Conservation (phyloP, 2,888 invertebrate species). For the Machimus atricapillus region DNA sequence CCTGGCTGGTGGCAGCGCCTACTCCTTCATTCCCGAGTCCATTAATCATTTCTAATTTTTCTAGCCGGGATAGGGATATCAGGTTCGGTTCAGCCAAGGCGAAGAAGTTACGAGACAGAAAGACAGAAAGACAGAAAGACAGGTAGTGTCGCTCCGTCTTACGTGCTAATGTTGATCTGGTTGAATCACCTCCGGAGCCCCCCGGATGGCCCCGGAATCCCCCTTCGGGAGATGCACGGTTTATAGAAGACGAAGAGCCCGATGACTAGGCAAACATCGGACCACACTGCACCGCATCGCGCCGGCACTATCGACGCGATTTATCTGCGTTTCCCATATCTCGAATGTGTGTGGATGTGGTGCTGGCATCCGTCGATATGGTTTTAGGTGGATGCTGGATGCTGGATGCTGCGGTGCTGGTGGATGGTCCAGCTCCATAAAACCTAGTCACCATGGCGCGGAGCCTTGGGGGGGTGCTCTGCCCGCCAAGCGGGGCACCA, state of each 20-base stretch:
- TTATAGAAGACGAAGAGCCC: background rate
- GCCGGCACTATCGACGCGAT: constrained; percentile 3
- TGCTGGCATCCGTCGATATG: constrained; percentile 6
- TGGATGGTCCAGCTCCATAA: background rate
- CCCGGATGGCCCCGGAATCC: background rate
- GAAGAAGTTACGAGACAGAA: background rate
- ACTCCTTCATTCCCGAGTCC: background rate
- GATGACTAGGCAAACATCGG: constrained; percentile 30
- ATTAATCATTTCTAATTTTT: constrained; percentile 28
- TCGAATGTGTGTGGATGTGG: background rate
- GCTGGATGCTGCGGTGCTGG: too few species aligned
- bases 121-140: background rate
- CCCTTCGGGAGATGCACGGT: background rate
- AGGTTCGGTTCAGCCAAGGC: background rate
- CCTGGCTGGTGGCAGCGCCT: background rate
- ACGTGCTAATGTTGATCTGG: constrained; percentile 9
- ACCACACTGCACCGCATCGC: constrained; percentile 17
- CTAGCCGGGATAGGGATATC: background rate
- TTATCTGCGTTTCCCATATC: background rate
- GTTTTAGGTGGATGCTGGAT: background rate
- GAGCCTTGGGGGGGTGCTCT: background rate
- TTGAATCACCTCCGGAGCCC: background rate
- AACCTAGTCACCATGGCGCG: background rate
- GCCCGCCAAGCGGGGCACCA: background rate
- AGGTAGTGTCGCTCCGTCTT: constrained; percentile 23